phyloP scores from a whole-genome alignment of 2,113 vertebrate genomes.

The Nibea coibor region DNA sequence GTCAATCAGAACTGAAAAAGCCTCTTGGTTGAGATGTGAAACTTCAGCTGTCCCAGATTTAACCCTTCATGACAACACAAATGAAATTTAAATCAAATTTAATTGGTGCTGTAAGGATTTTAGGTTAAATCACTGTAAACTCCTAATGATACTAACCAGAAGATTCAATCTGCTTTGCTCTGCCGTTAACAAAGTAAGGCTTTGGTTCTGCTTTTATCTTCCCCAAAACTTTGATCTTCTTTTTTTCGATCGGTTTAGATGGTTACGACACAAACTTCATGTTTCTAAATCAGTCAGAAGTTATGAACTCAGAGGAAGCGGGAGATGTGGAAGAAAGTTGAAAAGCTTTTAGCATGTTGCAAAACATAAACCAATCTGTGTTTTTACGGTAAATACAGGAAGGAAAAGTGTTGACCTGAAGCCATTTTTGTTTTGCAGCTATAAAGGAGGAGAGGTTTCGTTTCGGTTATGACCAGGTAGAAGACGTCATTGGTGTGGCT shows the following conservation, averaged over 20 bases:
- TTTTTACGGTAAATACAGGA: not conserved
- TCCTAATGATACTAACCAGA: not conserved
- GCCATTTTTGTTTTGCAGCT: conserved; percentile 71
- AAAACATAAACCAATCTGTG: conserved; percentile 1
- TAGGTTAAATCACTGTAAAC: not conserved
- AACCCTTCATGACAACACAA: too few relatives aligned
- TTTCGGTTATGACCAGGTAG: conserved; percentile 85
- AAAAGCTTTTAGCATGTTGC: conserved; percentile 8
- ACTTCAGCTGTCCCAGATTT: too few relatives aligned
- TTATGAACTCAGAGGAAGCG: not conserved
- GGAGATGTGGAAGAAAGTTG: not conserved
- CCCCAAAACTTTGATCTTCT: not conserved
- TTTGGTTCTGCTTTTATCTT: conserved; percentile 36
- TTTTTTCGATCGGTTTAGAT: rapidly evolving
- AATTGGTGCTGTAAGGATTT: not conserved
- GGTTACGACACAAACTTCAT: not conserved
- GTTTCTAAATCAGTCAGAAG: not conserved
- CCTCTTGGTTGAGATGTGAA: too few relatives aligned
- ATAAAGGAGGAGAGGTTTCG: conserved; percentile 89
- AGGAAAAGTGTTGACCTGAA: not conserved
- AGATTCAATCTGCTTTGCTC: not conserved
- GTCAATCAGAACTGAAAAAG: too few relatives aligned
- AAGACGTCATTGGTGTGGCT: conserved; percentile 88
- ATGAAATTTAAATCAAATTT: too few relatives aligned
- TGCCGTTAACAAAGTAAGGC: not conserved